Evolutionary conservation across 2,888 invertebrate species (phyloP).

Genomic region (Melieria omissa): DNA sequence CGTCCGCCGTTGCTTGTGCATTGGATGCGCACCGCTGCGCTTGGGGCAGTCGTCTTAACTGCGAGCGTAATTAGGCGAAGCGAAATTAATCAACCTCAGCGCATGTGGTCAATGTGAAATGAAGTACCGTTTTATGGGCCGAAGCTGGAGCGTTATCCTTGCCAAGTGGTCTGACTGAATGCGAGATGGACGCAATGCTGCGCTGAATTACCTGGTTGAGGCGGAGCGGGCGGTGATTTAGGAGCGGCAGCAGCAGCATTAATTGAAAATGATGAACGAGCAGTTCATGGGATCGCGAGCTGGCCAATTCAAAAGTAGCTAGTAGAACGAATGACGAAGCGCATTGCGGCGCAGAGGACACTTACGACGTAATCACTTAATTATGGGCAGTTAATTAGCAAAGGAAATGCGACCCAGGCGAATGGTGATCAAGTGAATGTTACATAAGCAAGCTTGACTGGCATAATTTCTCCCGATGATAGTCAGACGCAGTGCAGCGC

Average conservation of each 20-base stretch:
- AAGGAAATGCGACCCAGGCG: too few species aligned
- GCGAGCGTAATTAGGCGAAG: background rate
- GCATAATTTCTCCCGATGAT: too few species aligned
- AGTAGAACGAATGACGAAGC: too few species aligned
- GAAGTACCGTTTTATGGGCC: background rate
- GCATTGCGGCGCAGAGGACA: too few species aligned
- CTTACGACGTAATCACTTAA: too few species aligned
- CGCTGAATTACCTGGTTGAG: background rate
- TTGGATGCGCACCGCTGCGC: too few species aligned
- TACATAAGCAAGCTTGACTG: too few species aligned
- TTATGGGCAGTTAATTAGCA: too few species aligned
- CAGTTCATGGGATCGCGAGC: constrained; percentile 1
- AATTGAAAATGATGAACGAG: constrained; percentile 9
- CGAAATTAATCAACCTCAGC: background rate
- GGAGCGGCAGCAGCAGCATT: background rate
- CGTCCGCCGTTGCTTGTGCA: too few species aligned
- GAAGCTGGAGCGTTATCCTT: background rate
- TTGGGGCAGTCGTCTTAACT: background rate
- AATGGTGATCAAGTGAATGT: too few species aligned
- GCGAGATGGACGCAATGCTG: background rate
- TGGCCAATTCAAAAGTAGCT: too few species aligned
- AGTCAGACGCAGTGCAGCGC: too few species aligned
- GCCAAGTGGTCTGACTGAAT: background rate
- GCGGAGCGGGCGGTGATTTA: background rate
- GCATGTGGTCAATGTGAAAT: background rate